Conservation (phyloP, 2,797 vertebrate species). For the Taenioides sp. region DNA sequence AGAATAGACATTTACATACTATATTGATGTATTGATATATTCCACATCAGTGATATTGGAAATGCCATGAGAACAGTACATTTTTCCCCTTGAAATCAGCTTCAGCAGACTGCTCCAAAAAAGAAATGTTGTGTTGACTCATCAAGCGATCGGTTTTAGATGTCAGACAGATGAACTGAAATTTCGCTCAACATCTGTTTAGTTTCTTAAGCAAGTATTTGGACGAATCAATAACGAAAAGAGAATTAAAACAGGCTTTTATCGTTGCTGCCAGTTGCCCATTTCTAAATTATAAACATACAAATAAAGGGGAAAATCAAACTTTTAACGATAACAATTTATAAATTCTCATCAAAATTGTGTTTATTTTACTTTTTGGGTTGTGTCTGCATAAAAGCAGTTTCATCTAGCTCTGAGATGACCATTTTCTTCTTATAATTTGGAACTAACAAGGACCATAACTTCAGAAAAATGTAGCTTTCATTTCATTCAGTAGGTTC, state of each 20-base stretch:
- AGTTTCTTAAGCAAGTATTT: not conserved
- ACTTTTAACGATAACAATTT: not conserved
- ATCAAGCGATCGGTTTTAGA: not conserved
- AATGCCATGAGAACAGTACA: not conserved
- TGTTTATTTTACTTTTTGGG: no score
- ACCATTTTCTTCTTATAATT: no score
- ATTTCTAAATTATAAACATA: not conserved
- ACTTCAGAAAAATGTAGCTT: no score
- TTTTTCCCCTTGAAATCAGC: not conserved
- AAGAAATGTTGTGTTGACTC: not conserved
- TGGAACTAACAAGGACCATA: no score
- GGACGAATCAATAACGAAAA: not conserved
- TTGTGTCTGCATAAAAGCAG: no score
- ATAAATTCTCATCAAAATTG: not conserved
- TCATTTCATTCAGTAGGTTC: no score
- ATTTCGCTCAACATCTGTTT: conserved; percentile 1
- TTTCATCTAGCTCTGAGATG: no score
- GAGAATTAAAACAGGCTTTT: not conserved
- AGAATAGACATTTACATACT: not conserved
- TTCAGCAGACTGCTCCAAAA: not conserved
- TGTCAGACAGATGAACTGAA: not conserved
- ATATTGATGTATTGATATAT: not conserved
- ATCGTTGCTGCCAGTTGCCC: not conserved
- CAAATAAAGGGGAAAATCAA: not conserved
- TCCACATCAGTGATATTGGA: not conserved